Evolutionary conservation across 2,888 invertebrate genomes (phyloP).

Genomic region (Drosophila leonis): DNA sequence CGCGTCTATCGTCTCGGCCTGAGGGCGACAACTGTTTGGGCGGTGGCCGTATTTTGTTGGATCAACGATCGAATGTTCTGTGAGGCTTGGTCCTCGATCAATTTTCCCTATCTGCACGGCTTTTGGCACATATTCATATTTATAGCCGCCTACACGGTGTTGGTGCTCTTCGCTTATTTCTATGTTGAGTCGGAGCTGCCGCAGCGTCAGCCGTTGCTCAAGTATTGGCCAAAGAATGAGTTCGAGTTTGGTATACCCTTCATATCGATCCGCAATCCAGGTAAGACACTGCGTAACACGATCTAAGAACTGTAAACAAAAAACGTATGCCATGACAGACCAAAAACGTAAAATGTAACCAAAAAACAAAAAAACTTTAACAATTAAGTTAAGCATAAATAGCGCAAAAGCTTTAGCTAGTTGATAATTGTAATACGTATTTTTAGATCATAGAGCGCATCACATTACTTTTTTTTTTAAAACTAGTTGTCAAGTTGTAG

Average conservation of each 20-base stretch:
- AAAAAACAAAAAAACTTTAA: conserved; percentile 25
- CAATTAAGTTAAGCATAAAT: conserved; percentile 1
- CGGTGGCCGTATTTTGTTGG: conserved; percentile 91
- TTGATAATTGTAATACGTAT: conserved; percentile 33
- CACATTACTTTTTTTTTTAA: conserved; percentile 34
- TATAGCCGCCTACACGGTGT: conserved; percentile 91
- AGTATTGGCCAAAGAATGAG: conserved; percentile 92
- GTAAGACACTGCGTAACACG: conserved; percentile 80
- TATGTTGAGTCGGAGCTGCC: conserved; percentile 91
- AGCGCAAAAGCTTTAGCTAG: conserved; percentile 42
- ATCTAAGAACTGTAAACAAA: conserved; percentile 45
- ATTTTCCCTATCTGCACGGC: conserved; percentile 93
- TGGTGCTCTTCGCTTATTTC: conserved; percentile 92
- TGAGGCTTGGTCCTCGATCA: conserved; percentile 91
- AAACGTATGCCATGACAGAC: conserved; percentile 38
- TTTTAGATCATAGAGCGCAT: conserved; percentile 30
- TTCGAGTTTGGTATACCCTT: conserved; percentile 93
- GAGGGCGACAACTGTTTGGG: conserved; percentile 89
- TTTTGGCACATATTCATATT: conserved; percentile 94
- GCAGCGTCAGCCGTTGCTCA: conserved; percentile 89
- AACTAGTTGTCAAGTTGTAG: conserved; percentile 45
- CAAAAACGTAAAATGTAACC: conserved; percentile 33
- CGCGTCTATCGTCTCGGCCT: conserved; percentile 90
- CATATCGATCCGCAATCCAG: conserved; percentile 88
- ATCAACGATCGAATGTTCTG: conserved; percentile 92